Evolutionary conservation across 92 coral and sea anemone species (phyloP).

Genomic region (Actinostola sp.): DNA sequence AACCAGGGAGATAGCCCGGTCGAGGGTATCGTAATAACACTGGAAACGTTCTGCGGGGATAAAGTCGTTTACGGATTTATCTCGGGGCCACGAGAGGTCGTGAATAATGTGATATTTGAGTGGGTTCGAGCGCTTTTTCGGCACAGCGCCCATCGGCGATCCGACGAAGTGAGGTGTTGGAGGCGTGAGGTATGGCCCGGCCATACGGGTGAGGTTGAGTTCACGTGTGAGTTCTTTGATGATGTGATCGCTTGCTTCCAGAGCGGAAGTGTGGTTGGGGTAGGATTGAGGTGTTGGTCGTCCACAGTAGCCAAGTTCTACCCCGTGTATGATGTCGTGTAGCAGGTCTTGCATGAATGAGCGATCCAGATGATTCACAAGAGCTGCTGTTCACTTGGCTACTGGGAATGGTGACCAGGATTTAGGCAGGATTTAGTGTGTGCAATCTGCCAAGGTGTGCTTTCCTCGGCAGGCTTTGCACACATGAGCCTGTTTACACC

Average conservation of each 20-base stretch:
- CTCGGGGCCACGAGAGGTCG: too few species aligned
- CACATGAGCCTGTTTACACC: slow-evolving; percentile 4
- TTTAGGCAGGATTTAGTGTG: slow-evolving; percentile 8
- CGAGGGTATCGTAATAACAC: background rate
- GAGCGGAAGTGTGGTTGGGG: background rate
- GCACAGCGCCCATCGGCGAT: too few species aligned
- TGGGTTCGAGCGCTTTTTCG: too few species aligned
- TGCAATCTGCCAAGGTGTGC: slow-evolving; percentile 6
- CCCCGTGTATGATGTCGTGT: background rate
- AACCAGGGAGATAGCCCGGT: background rate
- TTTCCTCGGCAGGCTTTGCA: slow-evolving; percentile 7
- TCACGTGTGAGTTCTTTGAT: slow-evolving; percentile 7
- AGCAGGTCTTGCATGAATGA: background rate
- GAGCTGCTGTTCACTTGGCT: background rate
- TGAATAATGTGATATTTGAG: too few species aligned
- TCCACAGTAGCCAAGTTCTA: too few species aligned
- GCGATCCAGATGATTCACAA: background rate
- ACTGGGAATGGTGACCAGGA: background rate
- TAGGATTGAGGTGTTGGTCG: too few species aligned
- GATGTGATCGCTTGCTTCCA: background rate
- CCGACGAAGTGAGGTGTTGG: too few species aligned
- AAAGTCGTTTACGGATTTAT: too few species aligned
- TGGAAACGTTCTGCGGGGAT: too few species aligned
- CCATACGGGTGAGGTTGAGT: background rate
- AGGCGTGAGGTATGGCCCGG: slow-evolving; percentile 1